Percentiles rank a stretch among this genome's conserved stretches.
Conservation (phyloP, 1,140 invertebrate species). For the Drosophila punjabiensis region DNA sequence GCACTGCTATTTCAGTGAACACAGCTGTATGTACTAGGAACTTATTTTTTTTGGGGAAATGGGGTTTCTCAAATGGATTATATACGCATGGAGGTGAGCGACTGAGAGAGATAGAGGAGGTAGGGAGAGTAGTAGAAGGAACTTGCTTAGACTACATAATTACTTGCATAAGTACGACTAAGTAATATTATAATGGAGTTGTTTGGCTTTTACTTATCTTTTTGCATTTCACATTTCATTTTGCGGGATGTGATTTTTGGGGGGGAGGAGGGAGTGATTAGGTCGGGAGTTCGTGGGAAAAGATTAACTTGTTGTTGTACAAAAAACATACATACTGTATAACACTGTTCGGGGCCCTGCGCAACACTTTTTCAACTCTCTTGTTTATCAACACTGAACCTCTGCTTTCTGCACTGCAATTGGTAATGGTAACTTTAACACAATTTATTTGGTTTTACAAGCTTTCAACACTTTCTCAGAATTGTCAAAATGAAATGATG, state of each 20-base stretch:
- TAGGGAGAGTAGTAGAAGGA: conserved; percentile 46
- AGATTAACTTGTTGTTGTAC: conserved; percentile 68
- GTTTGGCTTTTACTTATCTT: conserved; percentile 79
- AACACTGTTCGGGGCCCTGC: conserved; percentile 61
- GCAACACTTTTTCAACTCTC: conserved; percentile 63
- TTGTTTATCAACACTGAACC: conserved; percentile 74
- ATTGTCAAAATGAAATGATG: conserved; percentile 13
- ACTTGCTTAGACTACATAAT: conserved; percentile 79
- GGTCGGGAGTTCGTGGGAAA: conserved; percentile 35
- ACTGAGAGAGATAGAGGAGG: conserved; percentile 24
- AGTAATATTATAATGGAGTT: conserved; percentile 66
- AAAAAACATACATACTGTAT: conserved; percentile 76
- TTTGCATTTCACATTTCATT: conserved; percentile 39
- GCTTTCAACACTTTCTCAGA: conserved; percentile 20
- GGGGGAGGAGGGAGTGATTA: conserved; percentile 29
- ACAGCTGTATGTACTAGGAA: conserved; percentile 75
- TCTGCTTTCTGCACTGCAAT: conserved; percentile 73
- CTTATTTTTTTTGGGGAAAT: conserved; percentile 38
- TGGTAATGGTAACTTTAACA: conserved; percentile 79
- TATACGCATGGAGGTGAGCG: conserved; percentile 50
- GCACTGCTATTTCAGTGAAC: no score
- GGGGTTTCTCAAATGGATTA: conserved; percentile 44
- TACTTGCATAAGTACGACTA: conserved; percentile 75
- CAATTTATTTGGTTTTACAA: conserved; percentile 32
- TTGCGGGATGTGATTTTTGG: conserved; percentile 26